phyloP scores from a whole-genome alignment of 1,140 invertebrate species.

The Drosophila guanche region DNA sequence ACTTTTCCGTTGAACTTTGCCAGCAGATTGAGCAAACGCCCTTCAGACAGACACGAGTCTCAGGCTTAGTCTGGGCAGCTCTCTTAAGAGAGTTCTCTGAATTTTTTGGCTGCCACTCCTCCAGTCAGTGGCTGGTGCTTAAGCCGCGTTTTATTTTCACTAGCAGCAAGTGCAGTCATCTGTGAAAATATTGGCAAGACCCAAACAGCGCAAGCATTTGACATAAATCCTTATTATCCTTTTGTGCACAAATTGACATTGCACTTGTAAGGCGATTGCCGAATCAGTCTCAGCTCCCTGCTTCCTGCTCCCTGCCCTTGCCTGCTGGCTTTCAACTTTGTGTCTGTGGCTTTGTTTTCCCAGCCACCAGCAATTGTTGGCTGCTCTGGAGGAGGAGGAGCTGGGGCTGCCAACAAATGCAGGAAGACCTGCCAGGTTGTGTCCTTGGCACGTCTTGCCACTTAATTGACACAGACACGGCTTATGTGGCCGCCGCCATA shows the following conservation, averaged over 20 bases:
- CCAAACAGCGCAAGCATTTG: slow-evolving; percentile 71
- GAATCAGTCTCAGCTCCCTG: slow-evolving; percentile 41
- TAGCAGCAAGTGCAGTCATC: slow-evolving; percentile 61
- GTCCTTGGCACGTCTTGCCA: slow-evolving; percentile 41
- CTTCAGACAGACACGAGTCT: slow-evolving; percentile 11
- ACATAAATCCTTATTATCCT: slow-evolving; percentile 78
- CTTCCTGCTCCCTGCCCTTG: not conserved
- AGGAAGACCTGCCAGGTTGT: slow-evolving; percentile 27
- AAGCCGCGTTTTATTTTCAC: slow-evolving; percentile 63
- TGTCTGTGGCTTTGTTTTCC: slow-evolving; percentile 62
- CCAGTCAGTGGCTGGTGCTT: slow-evolving; percentile 18
- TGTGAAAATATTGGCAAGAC: slow-evolving; percentile 74
- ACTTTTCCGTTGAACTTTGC: not conserved
- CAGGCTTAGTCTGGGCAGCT: too few species aligned
- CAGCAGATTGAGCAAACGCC: not conserved
- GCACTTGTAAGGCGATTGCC: slow-evolving; percentile 74
- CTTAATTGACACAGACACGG: slow-evolving; percentile 39
- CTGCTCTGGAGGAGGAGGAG: slow-evolving; percentile 1
- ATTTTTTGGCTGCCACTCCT: slow-evolving; percentile 13
- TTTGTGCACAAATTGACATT: slow-evolving; percentile 76
- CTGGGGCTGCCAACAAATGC: slow-evolving; percentile 27
- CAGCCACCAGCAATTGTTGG: slow-evolving; percentile 25
- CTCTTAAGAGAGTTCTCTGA: not conserved
- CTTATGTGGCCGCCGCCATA: slow-evolving; percentile 20
- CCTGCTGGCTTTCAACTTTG: slow-evolving; percentile 20